phyloP scores from a whole-genome alignment of 1,140 invertebrate species.

The Euura lappo region DNA sequence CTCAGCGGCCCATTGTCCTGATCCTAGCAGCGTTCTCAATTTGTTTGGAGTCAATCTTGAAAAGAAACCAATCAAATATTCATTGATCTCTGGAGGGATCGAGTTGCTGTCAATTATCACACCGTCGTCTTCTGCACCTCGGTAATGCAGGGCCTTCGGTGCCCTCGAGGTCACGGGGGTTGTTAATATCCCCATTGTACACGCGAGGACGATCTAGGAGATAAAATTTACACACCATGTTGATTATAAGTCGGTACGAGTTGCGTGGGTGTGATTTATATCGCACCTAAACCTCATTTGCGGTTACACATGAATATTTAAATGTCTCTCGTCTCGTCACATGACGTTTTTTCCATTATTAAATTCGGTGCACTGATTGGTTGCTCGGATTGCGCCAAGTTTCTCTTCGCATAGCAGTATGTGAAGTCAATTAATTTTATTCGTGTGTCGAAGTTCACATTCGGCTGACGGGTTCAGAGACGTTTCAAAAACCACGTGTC shows the following conservation, averaged over 20 bases:
- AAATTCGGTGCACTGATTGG: no score
- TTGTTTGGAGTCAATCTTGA: neutral
- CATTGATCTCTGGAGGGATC: neutral
- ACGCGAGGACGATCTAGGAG: neutral
- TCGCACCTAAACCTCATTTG: neutral
- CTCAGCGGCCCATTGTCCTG: neutral
- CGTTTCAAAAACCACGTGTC: no score
- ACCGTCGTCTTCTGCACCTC: neutral
- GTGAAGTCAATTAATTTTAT: no score
- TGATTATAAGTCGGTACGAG: neutral
- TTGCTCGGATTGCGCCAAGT: no score
- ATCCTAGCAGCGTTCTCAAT: neutral
- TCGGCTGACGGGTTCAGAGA: no score
- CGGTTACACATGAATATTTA: no score
- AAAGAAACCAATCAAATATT: neutral
- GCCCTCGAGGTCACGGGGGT: neutral
- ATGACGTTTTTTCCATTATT: no score
- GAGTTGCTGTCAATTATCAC: neutral
- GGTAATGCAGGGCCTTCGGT: neutral
- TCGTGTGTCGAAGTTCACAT: no score
- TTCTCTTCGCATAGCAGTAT: no score
- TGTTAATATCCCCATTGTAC: neutral
- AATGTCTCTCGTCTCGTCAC: no score
- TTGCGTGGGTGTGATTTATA: neutral
- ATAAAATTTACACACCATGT: neutral